A percentile compares a stretch with the other conserved stretches of the same genome.
These are phyloP conservation scores for Nephila pilipes DNA, from an alignment of 1,140 invertebrate species.

Conservation along the genomic window DNA sequence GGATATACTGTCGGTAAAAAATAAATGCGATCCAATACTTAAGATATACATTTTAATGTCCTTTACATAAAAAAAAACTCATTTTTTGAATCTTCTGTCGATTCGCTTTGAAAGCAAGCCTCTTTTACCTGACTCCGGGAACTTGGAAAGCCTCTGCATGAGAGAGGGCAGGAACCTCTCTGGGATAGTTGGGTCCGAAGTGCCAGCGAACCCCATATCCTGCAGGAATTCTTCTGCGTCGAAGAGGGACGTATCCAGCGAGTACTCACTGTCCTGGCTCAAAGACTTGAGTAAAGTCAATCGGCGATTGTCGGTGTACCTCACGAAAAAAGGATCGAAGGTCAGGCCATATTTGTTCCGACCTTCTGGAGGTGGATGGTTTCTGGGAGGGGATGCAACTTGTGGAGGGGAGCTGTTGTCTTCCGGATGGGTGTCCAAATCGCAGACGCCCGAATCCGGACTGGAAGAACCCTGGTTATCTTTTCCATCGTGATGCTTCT, in stretches of 20 bases:
- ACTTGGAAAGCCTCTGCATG: conserved; percentile 53
- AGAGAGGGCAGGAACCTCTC: conserved; percentile 68
- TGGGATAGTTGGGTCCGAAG: conserved; percentile 53
- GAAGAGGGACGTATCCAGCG: conserved; percentile 54
- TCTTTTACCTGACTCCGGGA: conserved; percentile 66
- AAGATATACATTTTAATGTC: neutral
- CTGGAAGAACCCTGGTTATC: neutral
- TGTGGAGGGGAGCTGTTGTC: neutral
- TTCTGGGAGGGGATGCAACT: neutral
- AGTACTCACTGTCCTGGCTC: conserved; percentile 65
- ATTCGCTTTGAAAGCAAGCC: neutral
- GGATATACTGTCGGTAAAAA: neutral
- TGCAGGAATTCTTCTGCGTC: conserved; percentile 65
- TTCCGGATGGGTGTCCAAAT: neutral
- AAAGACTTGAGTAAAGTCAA: conserved; percentile 53
- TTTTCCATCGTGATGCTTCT: neutral
- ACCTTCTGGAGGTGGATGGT: neutral
- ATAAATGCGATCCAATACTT: neutral
- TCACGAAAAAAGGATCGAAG: neutral
- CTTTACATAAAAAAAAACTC: no score
- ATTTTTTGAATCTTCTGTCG: neutral
- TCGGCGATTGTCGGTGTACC: conserved; percentile 20
- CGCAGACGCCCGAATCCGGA: conserved; percentile 41
- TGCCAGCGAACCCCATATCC: conserved; percentile 67
- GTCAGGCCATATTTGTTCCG: neutral